Evolutionary conservation across 1,140 invertebrate species (phyloP).

Genomic region (Vanessa atalanta): DNA sequence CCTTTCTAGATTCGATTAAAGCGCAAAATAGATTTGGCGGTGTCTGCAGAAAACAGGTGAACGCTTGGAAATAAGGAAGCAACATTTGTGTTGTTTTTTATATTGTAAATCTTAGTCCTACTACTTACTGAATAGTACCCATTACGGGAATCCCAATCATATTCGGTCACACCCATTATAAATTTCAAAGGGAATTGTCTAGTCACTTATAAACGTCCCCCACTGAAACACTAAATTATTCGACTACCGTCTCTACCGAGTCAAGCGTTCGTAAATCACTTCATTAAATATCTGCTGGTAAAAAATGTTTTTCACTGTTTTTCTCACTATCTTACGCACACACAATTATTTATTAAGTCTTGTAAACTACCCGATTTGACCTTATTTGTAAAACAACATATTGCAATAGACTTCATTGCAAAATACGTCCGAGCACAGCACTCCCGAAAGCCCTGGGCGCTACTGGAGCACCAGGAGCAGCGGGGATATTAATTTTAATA

Average conservation of each 20-base stretch:
- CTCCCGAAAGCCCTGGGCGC: slow-evolving; percentile 66
- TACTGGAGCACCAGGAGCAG: slow-evolving; percentile 73
- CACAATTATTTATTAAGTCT: slow-evolving; percentile 67
- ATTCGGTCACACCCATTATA: slow-evolving; percentile 77
- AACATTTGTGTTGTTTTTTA: slow-evolving; percentile 1
- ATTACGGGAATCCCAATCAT: slow-evolving; percentile 74
- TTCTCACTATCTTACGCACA: slow-evolving; percentile 69
- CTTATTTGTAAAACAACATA: slow-evolving; percentile 57
- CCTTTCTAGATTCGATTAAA: slow-evolving; percentile 27
- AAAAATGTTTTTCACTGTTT: slow-evolving; percentile 30
- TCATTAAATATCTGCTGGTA: not conserved
- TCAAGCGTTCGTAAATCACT: not conserved
- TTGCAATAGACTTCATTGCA: slow-evolving; percentile 64
- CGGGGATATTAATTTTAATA: slow-evolving; percentile 78
- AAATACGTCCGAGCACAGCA: slow-evolving; percentile 54
- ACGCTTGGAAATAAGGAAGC: slow-evolving; percentile 8
- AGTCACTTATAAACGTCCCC: slow-evolving; percentile 47
- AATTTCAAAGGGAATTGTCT: slow-evolving; percentile 47
- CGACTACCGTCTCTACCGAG: slow-evolving; percentile 39
- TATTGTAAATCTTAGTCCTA: slow-evolving; percentile 11
- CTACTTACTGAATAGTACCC: slow-evolving; percentile 75
- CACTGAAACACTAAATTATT: slow-evolving; percentile 56
- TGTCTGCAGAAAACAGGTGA: slow-evolving; percentile 24
- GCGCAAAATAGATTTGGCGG: slow-evolving; percentile 29
- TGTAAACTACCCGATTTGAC: slow-evolving; percentile 51